A percentile compares a stretch with the other conserved stretches of the same genome.
phyloP scores from a whole-genome alignment of 2,797 vertebrate genomes.

The Bucorvus abyssinicus region DNA sequence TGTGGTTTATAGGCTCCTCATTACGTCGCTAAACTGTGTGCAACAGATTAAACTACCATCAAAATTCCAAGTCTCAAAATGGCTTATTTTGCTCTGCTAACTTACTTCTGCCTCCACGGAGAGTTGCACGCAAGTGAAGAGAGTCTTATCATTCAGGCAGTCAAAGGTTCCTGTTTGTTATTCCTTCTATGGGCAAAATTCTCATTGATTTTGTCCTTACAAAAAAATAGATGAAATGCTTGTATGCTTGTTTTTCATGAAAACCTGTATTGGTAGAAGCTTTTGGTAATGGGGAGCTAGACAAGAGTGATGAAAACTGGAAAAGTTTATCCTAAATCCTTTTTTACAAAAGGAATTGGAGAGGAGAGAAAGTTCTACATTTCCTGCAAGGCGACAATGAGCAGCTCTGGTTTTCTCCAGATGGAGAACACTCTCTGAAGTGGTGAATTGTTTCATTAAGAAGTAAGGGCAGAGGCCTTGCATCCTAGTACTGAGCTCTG shows the following conservation, averaged over 20 bases:
- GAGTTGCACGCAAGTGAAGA: background rate
- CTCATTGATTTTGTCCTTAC: background rate
- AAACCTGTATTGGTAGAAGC: background rate
- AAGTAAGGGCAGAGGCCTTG: background rate
- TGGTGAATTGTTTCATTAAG: background rate
- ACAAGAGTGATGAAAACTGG: background rate
- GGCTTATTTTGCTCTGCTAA: background rate
- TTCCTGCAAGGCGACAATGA: background rate
- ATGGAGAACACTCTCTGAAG: background rate
- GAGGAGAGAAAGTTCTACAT: background rate
- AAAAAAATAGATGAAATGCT: background rate
- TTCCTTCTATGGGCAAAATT: background rate
- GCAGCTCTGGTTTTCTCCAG: background rate
- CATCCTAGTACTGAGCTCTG: background rate
- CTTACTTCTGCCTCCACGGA: background rate
- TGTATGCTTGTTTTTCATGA: background rate
- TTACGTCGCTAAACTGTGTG: background rate
- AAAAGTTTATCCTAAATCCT: background rate
- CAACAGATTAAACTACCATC: conserved; percentile 22
- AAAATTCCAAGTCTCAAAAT: conserved; percentile 9
- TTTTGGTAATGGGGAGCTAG: background rate
- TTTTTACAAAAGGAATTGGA: background rate
- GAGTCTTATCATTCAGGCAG: background rate
- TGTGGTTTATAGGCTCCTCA: conserved; percentile 15
- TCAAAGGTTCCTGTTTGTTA: background rate